Evolutionary conservation across 2,113 vertebrate species (phyloP).

Genomic region (Phodopus roborovskii): DNA sequence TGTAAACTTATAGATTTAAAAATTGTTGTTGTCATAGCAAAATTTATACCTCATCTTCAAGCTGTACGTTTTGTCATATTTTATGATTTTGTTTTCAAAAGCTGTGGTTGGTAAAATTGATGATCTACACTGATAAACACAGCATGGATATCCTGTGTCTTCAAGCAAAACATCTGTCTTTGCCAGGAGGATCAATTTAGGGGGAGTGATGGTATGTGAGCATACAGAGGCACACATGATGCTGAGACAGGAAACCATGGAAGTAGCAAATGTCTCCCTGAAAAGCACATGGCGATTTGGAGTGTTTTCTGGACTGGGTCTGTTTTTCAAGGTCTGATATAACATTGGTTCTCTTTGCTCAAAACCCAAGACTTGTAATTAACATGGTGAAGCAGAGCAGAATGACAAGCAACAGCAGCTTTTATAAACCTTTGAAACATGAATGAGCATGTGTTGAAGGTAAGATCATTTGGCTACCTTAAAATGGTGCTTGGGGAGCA

Average conservation of each 20-base stretch:
- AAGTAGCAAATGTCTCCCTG: too few relatives aligned
- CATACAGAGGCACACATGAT: background rate
- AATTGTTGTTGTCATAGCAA: conserved; percentile 68
- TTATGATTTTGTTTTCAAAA: conserved; percentile 70
- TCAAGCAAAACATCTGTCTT: conserved; percentile 23
- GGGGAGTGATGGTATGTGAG: background rate
- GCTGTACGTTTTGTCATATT: conserved; percentile 54
- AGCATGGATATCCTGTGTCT: conserved; percentile 15
- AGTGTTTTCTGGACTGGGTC: background rate
- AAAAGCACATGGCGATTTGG: background rate
- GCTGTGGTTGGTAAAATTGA: conserved; percentile 38
- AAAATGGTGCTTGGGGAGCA: background rate
- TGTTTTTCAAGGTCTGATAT: background rate
- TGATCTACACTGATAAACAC: background rate
- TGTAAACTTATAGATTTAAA: conserved; percentile 49
- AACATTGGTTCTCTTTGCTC: background rate
- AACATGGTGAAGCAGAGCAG: background rate
- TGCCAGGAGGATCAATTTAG: background rate
- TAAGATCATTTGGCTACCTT: background rate
- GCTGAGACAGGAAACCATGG: background rate
- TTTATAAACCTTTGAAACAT: conserved; percentile 2
- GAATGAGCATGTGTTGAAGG: background rate
- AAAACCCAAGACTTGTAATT: background rate
- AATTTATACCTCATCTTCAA: conserved; percentile 69
- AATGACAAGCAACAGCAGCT: background rate